Evolutionary conservation across 2,113 vertebrate species (phyloP).

Genomic region (western clawed frog (Xenopus tropicalis)): UCB_Xtro_10.0 CM004446.2:60884501-60885000

Average conservation of each 20-base stretch:
- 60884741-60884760: constrained; percentile 83
- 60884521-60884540: constrained; percentile 76
- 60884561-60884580: constrained; percentile 29
- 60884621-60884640: constrained; percentile 8
- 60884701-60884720: constrained; percentile 45
- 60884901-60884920: constrained; percentile 68
- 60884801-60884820: constrained; percentile 79
- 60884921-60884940: constrained; percentile 78
- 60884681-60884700: constrained; percentile 56
- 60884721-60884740: constrained; percentile 70
- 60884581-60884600: constrained; percentile 7
- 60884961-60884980: constrained; percentile 61
- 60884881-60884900: constrained; percentile 43
- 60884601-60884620: constrained; percentile 24
- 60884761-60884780: constrained; percentile 88
- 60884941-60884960: constrained; percentile 81
- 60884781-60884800: constrained; percentile 92
- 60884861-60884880: constrained; percentile 48
- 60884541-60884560: constrained; percentile 6
- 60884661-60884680: neutral
- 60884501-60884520: constrained; percentile 91
- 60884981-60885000: constrained; percentile 71
- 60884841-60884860: constrained; percentile 51
- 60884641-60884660: neutral
- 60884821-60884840: constrained; percentile 65